Evolutionary conservation across 2,113 vertebrate species (phyloP).

Genomic region (Rhinoderma darwinii): DNA sequence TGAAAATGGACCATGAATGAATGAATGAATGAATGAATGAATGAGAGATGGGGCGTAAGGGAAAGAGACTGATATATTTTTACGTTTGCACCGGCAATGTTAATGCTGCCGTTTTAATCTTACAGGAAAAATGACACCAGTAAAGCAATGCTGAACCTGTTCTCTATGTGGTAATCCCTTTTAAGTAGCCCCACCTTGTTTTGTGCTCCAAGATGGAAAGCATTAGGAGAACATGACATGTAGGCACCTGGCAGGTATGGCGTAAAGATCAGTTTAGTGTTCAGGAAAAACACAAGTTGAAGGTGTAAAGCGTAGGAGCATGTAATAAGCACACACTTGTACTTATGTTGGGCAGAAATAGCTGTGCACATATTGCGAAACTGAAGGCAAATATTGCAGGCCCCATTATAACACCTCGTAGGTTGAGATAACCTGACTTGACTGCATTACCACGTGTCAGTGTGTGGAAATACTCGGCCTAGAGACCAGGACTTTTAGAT

Average conservation of each 20-base stretch:
- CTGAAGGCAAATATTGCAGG: slow-evolving; percentile 46
- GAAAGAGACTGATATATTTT: not conserved
- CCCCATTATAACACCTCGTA: slow-evolving; percentile 37
- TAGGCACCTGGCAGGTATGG: slow-evolving; percentile 22
- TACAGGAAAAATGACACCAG: not conserved
- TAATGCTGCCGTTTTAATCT: not conserved
- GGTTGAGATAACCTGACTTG: not conserved
- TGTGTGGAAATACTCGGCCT: not conserved
- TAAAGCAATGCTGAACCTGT: not conserved
- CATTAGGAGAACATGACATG: slow-evolving; percentile 4
- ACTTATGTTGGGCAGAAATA: slow-evolving; percentile 39
- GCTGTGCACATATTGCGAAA: slow-evolving; percentile 39
- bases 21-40: no score
- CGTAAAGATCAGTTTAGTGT: slow-evolving; percentile 28
- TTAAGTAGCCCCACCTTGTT: slow-evolving; percentile 11
- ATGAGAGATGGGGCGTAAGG: not conserved
- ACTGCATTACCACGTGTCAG: not conserved
- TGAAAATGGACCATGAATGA: no score
- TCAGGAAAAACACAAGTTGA: slow-evolving; percentile 45
- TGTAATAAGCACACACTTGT: slow-evolving; percentile 58
- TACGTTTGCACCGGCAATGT: not conserved
- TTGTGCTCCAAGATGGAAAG: not conserved
- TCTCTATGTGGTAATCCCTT: slow-evolving; percentile 10
- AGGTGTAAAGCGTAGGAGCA: slow-evolving; percentile 56
- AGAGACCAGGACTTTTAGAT: not conserved